Evolutionary conservation across 1,140 invertebrate genomes (phyloP), one percentile per base, ranked within the genome.

Genomic region (Neotoxoptera formosana): DNA sequence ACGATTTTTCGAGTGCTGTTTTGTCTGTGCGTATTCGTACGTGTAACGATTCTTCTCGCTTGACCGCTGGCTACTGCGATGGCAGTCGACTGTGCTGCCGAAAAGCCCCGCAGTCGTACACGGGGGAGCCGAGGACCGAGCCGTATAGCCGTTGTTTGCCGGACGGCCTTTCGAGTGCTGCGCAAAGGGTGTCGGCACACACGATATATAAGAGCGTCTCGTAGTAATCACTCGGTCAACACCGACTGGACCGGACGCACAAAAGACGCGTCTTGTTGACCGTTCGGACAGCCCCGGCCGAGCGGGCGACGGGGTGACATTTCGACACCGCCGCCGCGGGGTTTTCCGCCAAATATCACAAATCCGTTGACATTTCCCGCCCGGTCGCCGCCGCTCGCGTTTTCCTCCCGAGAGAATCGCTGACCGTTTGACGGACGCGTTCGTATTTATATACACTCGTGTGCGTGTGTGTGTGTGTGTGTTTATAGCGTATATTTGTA

Each of bases 281-380:
- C 90, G 90, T 81, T 91, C 67, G 90, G 90, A 91, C 81, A 48
- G 90, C 30, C 60, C 41, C 41, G 17, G 2, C 7, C 90, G 47
- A 2, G 21, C 34, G 7, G 51, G 7, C 2, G 9, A 9, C 17
- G 90, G 34, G 36, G 60, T 91, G 90, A 91, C 90, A 91, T 91
- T 91, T 91, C 34, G 48, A 30, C 60, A 30, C 30, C 60, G 30
- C 60, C 60, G 60, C 60, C 60, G 14, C 60, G 67, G 89, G 84
- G 56, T 90, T 90, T 90, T 90, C 89, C 53, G 30, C 11, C 84
- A 86, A 86, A 86, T 86, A 86, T 86, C 84, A 56, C 34, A 47
- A 53, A 23, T 41, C 56, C 36, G 89, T 67, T 60, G 89, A 90
- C 89, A 90, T 90, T 90, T 41, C 11, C 36, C 23, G 14, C 7